Percentiles rank a stretch among this genome's conserved stretches.
These are phyloP conservation scores for Dendrolimus punctatus DNA, from an alignment of 1,140 invertebrate genomes.

Conservation along the genomic window DNA sequence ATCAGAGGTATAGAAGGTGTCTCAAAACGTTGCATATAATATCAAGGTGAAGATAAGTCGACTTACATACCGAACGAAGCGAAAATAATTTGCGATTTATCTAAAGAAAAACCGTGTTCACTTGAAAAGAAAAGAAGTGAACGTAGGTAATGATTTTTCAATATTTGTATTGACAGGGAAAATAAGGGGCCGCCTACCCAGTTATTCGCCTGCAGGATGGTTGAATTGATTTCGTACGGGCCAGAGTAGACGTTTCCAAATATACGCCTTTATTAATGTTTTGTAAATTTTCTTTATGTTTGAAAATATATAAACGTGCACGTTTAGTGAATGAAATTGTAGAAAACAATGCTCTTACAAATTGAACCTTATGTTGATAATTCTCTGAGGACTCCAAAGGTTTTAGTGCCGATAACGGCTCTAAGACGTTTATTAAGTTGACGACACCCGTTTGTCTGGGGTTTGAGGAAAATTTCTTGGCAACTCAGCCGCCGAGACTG, in stretches of 20 bases:
- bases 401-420: too few relatives aligned
- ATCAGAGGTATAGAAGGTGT: too few relatives aligned
- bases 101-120: constrained; percentile 27
- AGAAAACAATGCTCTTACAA: too few relatives aligned
- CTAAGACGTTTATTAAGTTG: constrained; percentile 5
- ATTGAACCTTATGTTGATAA: too few relatives aligned
- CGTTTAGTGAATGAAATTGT: too few relatives aligned
- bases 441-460: constrained; percentile 5
- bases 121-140: constrained; percentile 30
- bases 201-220: constrained; percentile 17
- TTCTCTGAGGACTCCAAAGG: too few relatives aligned
- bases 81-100: constrained; percentile 29
- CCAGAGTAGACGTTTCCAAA: constrained; percentile 4
- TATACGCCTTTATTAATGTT: constrained; percentile 14
- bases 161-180: constrained; percentile 32
- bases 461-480: constrained; percentile 5
- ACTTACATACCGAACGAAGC: constrained; percentile 19
- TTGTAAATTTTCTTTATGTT: constrained; percentile 1
- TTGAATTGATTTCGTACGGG: constrained; percentile 16
- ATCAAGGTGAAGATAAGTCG: constrained; percentile 17
- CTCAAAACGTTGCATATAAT: too few relatives aligned
- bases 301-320: too few relatives aligned
- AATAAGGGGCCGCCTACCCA: constrained; percentile 18
- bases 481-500: constrained; percentile 9
- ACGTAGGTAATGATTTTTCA: constrained; percentile 32